Conservation (phyloP, 1,140 invertebrate species). For the Metaphire vulgaris region DNA sequence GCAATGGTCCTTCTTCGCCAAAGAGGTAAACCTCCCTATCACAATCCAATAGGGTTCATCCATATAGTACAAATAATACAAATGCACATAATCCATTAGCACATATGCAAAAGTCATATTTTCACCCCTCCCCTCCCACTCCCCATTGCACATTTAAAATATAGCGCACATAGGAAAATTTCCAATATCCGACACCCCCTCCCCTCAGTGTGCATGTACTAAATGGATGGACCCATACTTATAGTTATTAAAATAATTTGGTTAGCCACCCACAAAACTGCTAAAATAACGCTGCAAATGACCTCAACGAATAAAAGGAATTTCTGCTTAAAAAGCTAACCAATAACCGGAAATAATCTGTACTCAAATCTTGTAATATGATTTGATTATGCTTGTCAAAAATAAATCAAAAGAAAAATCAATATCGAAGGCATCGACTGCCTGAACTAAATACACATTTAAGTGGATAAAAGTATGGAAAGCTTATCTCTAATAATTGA, state of each 20-base stretch:
- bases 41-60: background rate
- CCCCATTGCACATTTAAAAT: background rate
- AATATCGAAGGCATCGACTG: background rate
- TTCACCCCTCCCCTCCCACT: too few species aligned
- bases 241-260: too few species aligned
- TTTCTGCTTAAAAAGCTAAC: too few species aligned
- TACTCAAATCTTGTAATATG: background rate
- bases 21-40: background rate
- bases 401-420: background rate
- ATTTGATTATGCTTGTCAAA: background rate
- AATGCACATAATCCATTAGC: background rate
- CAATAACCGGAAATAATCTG: too few species aligned
- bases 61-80: background rate
- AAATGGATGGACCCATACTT: too few species aligned
- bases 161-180: background rate
- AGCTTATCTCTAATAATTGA: background rate
- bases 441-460: too few species aligned
- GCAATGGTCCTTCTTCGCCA: background rate
- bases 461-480: too few species aligned
- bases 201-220: background rate
- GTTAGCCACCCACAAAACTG: too few species aligned
- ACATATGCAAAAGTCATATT: background rate
- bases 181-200: background rate
- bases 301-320: too few species aligned
- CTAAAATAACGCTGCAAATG: too few species aligned